A percentile compares a stretch with the other conserved stretches of the same genome.
Conservation (phyloP, 92 coral and sea anemone genomes). For the Phenganax subtilis region DNA sequence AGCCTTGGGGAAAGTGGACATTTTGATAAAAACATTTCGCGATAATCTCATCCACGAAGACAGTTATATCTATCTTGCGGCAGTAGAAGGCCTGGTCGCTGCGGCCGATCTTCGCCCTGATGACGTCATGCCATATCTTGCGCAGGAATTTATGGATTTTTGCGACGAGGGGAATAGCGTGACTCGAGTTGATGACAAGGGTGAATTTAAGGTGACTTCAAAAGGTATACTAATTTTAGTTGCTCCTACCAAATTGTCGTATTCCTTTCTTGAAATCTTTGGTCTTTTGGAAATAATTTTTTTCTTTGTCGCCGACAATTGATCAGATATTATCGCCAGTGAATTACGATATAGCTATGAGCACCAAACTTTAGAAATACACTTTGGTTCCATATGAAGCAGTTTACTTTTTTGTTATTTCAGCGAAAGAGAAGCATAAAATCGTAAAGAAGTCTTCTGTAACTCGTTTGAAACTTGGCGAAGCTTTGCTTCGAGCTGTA, state of each 20-base stretch:
- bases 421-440: not conserved
- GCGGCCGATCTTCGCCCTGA: constrained; percentile 70
- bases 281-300: not conserved
- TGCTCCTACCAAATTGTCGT: not conserved
- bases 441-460: constrained; percentile 55
- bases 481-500: constrained; percentile 77
- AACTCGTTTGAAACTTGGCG: constrained; percentile 74
- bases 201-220: constrained; percentile 27
- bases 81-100: constrained; percentile 89
- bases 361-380: not conserved
- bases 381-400: not conserved
- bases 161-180: constrained; percentile 31
- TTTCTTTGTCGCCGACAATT: no score
- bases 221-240: not conserved
- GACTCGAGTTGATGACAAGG: constrained; percentile 10
- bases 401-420: not conserved
- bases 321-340: no score
- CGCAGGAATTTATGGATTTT: constrained; percentile 69
- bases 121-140: constrained; percentile 64
- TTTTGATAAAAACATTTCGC: constrained; percentile 68
- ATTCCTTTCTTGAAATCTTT: not conserved
- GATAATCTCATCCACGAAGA: constrained; percentile 83
- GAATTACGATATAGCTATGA: not conserved
- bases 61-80: constrained; percentile 88
- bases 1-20: constrained; percentile 66